These are phyloP conservation scores for Enteromius unitaeniatus DNA, from an alignment of 2,797 vertebrate genomes.

Conservation along the genomic window DNA sequence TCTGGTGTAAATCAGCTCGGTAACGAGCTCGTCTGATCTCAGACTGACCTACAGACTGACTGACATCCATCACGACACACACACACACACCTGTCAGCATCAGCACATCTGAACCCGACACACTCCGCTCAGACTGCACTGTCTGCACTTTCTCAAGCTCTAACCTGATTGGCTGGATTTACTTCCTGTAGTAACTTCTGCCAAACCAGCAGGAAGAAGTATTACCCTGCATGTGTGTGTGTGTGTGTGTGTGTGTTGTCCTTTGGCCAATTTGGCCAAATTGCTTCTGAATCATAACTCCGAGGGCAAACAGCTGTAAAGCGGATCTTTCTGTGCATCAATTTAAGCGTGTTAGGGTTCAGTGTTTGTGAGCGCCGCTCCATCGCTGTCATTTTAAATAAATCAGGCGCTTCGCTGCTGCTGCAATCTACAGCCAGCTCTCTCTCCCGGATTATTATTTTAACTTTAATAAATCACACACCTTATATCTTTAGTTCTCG, in stretches of 20 bases:
- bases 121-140: not conserved
- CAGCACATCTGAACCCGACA: constrained; percentile 20
- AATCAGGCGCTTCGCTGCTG: not conserved
- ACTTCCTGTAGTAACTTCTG: not conserved
- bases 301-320: not conserved
- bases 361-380: not conserved
- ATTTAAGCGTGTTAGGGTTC: constrained; percentile 38
- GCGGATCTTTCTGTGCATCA: constrained; percentile 13
- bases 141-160: not conserved
- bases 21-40: constrained; percentile 51
- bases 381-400: not conserved
- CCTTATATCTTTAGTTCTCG: constrained; percentile 6
- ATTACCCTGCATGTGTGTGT: not conserved
- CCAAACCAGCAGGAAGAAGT: not conserved
- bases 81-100: constrained; percentile 75
- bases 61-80: constrained; percentile 55
- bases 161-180: not conserved
- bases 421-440: not conserved
- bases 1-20: constrained; percentile 50
- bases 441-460: not conserved
- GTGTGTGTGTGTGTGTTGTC: not conserved
- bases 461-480: constrained; percentile 27
- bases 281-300: constrained; percentile 15
- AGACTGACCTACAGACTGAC: constrained; percentile 53
- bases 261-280: constrained; percentile 36